Evolutionary conservation across 2,113 vertebrate species (phyloP).

Genomic region (Pomatorhinus ruficollis): DNA sequence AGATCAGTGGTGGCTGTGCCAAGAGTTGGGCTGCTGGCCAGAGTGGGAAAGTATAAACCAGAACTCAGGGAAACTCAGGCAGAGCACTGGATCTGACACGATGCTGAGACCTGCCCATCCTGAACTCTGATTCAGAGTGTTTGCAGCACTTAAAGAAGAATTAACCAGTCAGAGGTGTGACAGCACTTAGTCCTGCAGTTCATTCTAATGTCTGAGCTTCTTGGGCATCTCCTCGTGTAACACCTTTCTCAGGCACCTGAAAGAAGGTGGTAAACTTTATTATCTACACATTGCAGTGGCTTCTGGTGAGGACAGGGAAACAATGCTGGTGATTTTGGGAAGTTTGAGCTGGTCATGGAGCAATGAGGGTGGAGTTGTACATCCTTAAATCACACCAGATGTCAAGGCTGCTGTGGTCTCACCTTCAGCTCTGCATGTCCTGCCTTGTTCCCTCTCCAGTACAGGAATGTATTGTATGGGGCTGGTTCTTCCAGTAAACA

Average conservation of each 20-base stretch:
- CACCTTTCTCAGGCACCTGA: background rate
- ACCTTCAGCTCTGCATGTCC: background rate
- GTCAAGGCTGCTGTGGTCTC: background rate
- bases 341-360: background rate
- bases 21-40: background rate
- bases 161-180: background rate
- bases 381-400: background rate
- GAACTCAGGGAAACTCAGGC: background rate
- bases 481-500: background rate
- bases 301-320: background rate
- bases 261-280: background rate
- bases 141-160: background rate
- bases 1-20: background rate
- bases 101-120: background rate
- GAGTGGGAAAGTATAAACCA: background rate
- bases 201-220: background rate
- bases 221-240: background rate
- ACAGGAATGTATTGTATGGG: background rate
- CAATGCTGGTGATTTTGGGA: background rate
- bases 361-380: background rate
- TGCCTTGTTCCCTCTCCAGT: background rate
- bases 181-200: background rate
- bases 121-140: background rate
- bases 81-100: rapidly evolving
- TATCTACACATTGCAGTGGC: background rate